phyloP scores from a whole-genome alignment of 2,797 vertebrate genomes.

The Sebastolobus alascanus region DNA sequence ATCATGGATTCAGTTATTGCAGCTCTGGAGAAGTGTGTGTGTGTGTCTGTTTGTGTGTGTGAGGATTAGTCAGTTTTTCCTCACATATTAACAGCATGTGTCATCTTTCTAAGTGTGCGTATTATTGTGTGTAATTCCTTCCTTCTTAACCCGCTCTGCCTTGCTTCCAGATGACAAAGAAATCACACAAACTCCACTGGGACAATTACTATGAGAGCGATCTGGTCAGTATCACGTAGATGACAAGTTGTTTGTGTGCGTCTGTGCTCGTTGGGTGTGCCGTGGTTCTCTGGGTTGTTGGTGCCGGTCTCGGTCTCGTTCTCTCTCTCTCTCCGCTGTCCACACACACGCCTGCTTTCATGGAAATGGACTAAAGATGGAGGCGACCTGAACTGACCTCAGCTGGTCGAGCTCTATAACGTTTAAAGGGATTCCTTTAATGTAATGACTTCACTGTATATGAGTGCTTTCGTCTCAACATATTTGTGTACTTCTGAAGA shows the following conservation, averaged over 20 bases:
- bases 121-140: slow-evolving; percentile 47
- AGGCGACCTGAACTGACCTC: slow-evolving; percentile 48
- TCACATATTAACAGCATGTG: slow-evolving; percentile 36
- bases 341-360: slow-evolving; percentile 47
- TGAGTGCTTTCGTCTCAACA: background rate
- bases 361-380: slow-evolving; percentile 38
- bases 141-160: slow-evolving; percentile 83
- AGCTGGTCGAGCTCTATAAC: background rate
- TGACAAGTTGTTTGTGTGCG: slow-evolving; percentile 65
- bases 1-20: slow-evolving; percentile 22
- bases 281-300: slow-evolving; percentile 45
- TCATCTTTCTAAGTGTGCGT: slow-evolving; percentile 27
- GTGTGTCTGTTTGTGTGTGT: slow-evolving; percentile 19
- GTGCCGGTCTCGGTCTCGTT: slow-evolving; percentile 55
- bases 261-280: slow-evolving; percentile 70
- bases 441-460: background rate
- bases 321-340: slow-evolving; percentile 36
- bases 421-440: slow-evolving; percentile 70
- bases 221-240: slow-evolving; percentile 91
- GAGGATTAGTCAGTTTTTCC: slow-evolving; percentile 24
- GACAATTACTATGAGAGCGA: slow-evolving; percentile 97
- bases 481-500: background rate
- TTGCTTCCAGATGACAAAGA: slow-evolving; percentile 97
- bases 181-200: slow-evolving; percentile 94
- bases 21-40: slow-evolving; percentile 3